Percentiles rank a stretch among this genome's conserved stretches.
Evolutionary conservation across 2,797 vertebrate species (phyloP).

Genomic region (Channallabes apus): DNA sequence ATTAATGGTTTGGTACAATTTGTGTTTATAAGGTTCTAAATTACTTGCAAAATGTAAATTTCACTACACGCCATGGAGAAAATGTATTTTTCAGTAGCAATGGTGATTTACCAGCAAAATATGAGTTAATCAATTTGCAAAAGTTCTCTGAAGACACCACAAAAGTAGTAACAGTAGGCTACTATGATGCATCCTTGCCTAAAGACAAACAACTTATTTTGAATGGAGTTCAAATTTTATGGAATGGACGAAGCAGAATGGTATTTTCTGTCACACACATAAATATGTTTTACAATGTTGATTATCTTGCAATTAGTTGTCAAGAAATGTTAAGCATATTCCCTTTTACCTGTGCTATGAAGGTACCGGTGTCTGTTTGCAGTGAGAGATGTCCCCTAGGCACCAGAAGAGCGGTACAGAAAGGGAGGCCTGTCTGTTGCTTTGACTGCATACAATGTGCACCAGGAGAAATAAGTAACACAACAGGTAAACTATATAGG

Average conservation of each 20-base stretch:
- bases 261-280: conserved; percentile 49
- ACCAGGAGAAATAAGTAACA: conserved; percentile 71
- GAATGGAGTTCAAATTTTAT: conserved; percentile 65
- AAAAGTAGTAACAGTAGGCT: conserved; percentile 69
- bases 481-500: conserved; percentile 60
- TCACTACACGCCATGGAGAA: conserved; percentile 68
- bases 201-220: conserved; percentile 67
- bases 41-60: conserved; percentile 72
- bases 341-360: conserved; percentile 11
- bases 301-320: not conserved
- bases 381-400: conserved; percentile 70
- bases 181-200: conserved; percentile 72
- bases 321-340: not conserved
- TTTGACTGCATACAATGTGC: conserved; percentile 70
- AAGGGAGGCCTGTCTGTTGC: conserved; percentile 72
- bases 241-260: conserved; percentile 61
- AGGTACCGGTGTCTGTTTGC: conserved; percentile 71
- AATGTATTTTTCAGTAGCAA: conserved; percentile 75
- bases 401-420: conserved; percentile 69
- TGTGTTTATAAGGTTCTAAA: conserved; percentile 67
- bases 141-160: conserved; percentile 61
- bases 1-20: conserved; percentile 18
- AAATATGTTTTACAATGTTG: not conserved
- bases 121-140: conserved; percentile 80
- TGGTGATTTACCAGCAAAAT: conserved; percentile 77